Conservation (phyloP, 1,140 invertebrate genomes). For the Scaptomyza graminum region DNA sequence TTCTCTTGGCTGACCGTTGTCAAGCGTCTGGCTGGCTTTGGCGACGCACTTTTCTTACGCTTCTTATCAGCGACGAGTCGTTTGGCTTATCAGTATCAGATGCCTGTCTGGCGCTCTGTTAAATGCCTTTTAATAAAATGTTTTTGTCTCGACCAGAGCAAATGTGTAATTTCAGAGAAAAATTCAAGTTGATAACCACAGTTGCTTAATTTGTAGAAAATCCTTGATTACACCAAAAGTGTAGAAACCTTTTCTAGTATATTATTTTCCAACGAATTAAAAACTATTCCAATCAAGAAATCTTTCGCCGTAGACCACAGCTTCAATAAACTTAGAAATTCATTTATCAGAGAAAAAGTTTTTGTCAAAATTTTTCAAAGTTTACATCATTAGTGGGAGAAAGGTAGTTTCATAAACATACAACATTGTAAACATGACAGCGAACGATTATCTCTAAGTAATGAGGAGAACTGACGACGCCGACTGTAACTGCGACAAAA, state of each 20-base stretch:
- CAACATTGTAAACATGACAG: conserved; percentile 47
- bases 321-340: no score
- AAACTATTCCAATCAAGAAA: neutral
- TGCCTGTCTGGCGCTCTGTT: conserved; percentile 37
- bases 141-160: conserved; percentile 1
- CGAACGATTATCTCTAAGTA: conserved; percentile 61
- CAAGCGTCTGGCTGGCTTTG: conserved; percentile 25
- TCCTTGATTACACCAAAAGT: neutral
- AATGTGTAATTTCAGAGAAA: neutral
- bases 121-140: conserved; percentile 32
- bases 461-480: conserved; percentile 39
- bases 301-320: neutral
- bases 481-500: conserved; percentile 54
- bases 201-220: neutral
- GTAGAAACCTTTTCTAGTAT: neutral
- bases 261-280: neutral
- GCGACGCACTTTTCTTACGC: conserved; percentile 36
- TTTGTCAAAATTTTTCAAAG: conserved; percentile 50
- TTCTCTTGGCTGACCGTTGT: conserved; percentile 13
- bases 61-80: conserved; percentile 22
- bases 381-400: conserved; percentile 57
- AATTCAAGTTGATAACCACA: neutral
- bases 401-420: conserved; percentile 23
- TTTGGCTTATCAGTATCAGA: conserved; percentile 26
- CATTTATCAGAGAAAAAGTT: neutral